Conservation (phyloP, 1,140 invertebrate genomes). For the Ostrea denselamellosa region DNA sequence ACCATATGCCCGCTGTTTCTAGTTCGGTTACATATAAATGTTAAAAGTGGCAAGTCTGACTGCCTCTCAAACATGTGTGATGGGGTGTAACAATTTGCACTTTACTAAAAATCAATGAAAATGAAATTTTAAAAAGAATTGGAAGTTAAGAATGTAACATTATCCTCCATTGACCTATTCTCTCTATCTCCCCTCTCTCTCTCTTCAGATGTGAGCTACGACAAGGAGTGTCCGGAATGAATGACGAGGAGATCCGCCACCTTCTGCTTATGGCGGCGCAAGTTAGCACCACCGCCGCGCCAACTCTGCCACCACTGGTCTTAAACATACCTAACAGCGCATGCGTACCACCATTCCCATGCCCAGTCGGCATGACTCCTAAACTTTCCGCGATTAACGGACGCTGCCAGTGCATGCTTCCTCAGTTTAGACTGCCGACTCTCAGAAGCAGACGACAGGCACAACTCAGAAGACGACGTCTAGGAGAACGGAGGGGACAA, state of each 20-base stretch:
- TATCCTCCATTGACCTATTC: too few species aligned
- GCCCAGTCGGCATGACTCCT: neutral
- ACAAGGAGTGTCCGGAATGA: constrained; percentile 7
- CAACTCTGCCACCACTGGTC: constrained; percentile 22
- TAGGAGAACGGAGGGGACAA: neutral
- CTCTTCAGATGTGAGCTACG: constrained; percentile 31
- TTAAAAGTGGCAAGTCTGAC: too few species aligned
- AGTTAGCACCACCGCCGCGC: neutral
- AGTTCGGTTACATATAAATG: too few species aligned
- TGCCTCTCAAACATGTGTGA: too few species aligned
- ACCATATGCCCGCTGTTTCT: too few species aligned
- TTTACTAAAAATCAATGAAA: too few species aligned
- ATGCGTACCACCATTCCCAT: neutral
- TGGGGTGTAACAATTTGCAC: too few species aligned
- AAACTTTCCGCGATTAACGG: constrained; percentile 1
- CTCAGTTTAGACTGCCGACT: neutral
- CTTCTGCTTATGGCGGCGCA: neutral
- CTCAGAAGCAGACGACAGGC: constrained; percentile 3
- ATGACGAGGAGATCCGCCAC: constrained; percentile 7
- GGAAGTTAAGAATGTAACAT: too few species aligned
- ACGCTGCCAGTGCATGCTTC: constrained; percentile 22
- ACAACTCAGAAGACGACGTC: neutral
- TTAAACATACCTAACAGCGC: neutral
- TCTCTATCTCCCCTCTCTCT: too few species aligned
- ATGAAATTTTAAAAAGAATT: too few species aligned